Base-by-base conservation (phyloP, 2,113 vertebrate genomes). In the Sciurus niger region DNA sequence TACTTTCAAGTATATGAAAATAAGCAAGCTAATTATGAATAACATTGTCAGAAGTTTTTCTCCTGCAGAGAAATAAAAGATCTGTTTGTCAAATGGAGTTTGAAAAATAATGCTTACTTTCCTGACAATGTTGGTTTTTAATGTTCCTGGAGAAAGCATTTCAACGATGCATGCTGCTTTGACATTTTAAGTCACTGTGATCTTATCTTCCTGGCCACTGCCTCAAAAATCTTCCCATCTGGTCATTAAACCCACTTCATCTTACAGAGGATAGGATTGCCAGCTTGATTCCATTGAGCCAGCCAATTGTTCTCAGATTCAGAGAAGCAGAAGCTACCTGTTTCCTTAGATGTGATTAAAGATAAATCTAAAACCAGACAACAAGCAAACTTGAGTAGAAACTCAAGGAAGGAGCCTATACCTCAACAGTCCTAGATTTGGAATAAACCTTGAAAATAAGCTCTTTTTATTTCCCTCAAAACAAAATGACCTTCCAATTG, bases 1-100 rank as follows among this genome's bases (percentile, higher is more conserved):
- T 55, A 30, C n/a, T 51, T 32, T 70, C 79, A 84, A 55, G 37
- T 6, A 79, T 40, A 14, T 40, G 68, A 93, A 94, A 93, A 93
- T 48, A 91, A 89, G 51, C 22, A 88, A 60, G 58, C 24, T 96
- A 84, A 86, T 94, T 83, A 87, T n/a, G 30, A 89, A 93, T 83
- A 74, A 60, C n/a, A 65, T 18, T 80, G 55, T 84, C 83, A 89
- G 51, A 90, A 94, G 43, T 2, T 63, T 72, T 86, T 77, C 32
- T 84, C 67, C 43, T 65, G 6, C 37, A 65, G 30, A 95, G 30
- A 80, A 92, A 16, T 43, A 72, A 72, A 89, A 9, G 32, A 70
- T 84, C 43, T 76, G 63, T 25, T 63, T 89, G 70, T 43, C 53
- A 86, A 70, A 6, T 18, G 40, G 37, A 11, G 58, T 43, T 91